A percentile compares a stretch with the other conserved stretches of the same genome.
Evolutionary conservation across 2,888 invertebrate genomes (phyloP).

Genomic region (Dolichopus griseipennis): DNA sequence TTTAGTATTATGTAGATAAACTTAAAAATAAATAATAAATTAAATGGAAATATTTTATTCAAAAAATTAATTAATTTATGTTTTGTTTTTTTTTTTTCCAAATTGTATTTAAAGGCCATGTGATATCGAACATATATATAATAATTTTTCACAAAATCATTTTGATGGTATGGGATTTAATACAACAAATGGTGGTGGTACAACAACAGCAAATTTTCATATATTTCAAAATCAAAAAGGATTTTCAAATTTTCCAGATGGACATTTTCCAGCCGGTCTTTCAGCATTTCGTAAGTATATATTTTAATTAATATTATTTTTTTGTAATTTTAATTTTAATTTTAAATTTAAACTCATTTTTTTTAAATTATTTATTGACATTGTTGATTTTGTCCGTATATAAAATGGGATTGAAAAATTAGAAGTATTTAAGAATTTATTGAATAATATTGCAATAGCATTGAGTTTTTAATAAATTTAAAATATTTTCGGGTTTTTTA

Average conservation of each 20-base stretch:
- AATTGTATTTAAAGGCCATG: slow-evolving; percentile 24
- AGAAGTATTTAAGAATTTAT: too few relatives aligned
- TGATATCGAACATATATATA: slow-evolving; percentile 26
- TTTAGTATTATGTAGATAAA: too few relatives aligned
- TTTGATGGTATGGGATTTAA: slow-evolving; percentile 23
- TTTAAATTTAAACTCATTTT: too few relatives aligned
- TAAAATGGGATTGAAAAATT: too few relatives aligned
- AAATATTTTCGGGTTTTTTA: too few relatives aligned
- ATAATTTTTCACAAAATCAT: slow-evolving; percentile 19
- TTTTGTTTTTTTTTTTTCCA: not conserved
- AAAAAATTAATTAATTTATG: not conserved
- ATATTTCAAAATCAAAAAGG: slow-evolving; percentile 26
- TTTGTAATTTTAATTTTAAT: too few relatives aligned
- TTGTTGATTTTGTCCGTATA: too few relatives aligned
- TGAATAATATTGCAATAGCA: too few relatives aligned
- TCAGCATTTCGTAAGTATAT: slow-evolving; percentile 41
- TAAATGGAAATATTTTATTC: not conserved
- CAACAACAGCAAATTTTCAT: slow-evolving; percentile 26
- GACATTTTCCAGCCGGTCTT: slow-evolving; percentile 39
- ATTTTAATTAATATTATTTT: too few relatives aligned
- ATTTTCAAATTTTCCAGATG: slow-evolving; percentile 30
- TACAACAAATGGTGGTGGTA: slow-evolving; percentile 17
- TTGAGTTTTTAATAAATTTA: too few relatives aligned
- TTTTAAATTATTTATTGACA: too few relatives aligned
- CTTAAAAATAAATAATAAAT: not conserved